These are phyloP conservation scores for Salvelinus sp. DNA, from an alignment of 2,113 vertebrate genomes.

Conservation along the genomic window DNA sequence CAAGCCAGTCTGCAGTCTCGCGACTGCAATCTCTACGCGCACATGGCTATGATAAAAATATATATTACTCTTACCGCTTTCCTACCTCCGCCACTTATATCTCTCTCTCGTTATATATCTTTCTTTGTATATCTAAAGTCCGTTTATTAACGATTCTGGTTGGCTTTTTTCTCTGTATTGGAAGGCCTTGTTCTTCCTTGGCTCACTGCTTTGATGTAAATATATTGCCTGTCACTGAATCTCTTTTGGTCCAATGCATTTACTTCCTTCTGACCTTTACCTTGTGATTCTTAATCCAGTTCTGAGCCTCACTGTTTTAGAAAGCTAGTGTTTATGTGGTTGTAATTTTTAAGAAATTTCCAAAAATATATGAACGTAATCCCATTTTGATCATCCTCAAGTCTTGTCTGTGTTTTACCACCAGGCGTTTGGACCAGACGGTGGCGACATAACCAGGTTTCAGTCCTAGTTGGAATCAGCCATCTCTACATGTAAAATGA, in stretches of 20 bases:
- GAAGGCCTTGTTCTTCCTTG: not conserved
- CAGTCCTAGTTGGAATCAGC: too few relatives aligned
- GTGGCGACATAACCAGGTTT: slow-evolving; percentile 19
- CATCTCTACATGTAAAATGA: not conserved
- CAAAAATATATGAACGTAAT: slow-evolving; percentile 37
- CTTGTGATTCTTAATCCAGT: not conserved
- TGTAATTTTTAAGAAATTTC: slow-evolving; percentile 45
- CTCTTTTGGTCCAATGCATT: not conserved
- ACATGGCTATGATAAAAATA: not conserved
- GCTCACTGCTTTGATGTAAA: not conserved
- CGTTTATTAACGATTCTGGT: not conserved
- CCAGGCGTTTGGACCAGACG: slow-evolving; percentile 33
- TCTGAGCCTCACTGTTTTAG: slow-evolving; percentile 1
- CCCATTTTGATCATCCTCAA: slow-evolving; percentile 6
- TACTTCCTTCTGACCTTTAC: not conserved
- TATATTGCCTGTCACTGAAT: not conserved
- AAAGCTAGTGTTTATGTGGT: slow-evolving; percentile 14
- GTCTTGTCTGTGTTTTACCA: not conserved
- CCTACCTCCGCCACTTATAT: not conserved
- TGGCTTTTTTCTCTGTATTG: too few relatives aligned
- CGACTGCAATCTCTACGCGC: too few relatives aligned
- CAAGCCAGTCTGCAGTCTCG: not conserved
- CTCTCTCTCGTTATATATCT: too few relatives aligned
- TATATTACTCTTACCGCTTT: slow-evolving; percentile 17
- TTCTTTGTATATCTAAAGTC: not conserved